Percentiles rank a stretch among this genome's conserved stretches.
phyloP scores from a whole-genome alignment of 1,140 invertebrate genomes.

The Bombus ignitus region DNA sequence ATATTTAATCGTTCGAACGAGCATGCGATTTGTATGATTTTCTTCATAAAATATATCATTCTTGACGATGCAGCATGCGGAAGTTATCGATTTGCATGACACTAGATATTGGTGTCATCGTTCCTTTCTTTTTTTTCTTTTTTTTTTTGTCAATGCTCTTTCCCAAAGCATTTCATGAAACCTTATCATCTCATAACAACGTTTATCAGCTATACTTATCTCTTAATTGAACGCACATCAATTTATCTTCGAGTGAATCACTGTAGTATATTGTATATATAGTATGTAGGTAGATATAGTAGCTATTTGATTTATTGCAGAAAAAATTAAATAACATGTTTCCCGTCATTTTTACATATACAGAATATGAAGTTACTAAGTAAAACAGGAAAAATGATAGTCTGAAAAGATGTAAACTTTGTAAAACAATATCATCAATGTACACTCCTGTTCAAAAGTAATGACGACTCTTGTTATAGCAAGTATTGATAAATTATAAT shows the following conservation, averaged over 20 bases:
- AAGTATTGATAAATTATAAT: no score
- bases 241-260: not conserved
- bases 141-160: not conserved
- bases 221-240: not conserved
- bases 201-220: not conserved
- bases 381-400: not conserved
- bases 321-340: not conserved
- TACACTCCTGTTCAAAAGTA: not conserved
- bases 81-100: slow-evolving; percentile 2
- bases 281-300: not conserved
- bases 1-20: not conserved
- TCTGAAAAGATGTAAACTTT: not conserved
- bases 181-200: not conserved
- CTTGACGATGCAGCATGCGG: slow-evolving; percentile 7
- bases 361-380: not conserved
- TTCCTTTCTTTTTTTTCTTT: not conserved
- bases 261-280: no score
- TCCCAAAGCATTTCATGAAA: not conserved
- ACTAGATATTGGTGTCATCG: not conserved
- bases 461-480: not conserved
- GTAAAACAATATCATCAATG: not conserved
- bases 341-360: not conserved
- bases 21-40: slow-evolving; percentile 19
- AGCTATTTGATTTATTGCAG: not conserved
- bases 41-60: not conserved